These are phyloP conservation scores for Acronicta alni DNA, from an alignment of 2,888 invertebrate species.

Conservation along the genomic window DNA sequence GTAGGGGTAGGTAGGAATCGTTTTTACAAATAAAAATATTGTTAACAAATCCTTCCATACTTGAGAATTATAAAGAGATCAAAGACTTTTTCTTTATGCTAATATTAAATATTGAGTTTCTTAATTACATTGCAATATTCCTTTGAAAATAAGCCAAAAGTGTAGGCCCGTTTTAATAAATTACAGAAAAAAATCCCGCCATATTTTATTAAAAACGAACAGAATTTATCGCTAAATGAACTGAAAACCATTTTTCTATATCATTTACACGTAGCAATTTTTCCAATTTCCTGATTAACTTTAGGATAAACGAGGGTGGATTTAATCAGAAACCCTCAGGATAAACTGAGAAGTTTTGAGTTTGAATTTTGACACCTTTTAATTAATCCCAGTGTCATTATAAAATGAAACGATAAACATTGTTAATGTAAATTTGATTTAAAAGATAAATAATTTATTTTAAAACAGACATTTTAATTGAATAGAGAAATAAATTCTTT, in stretches of 20 bases:
- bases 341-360: constrained; percentile 9
- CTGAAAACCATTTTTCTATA: constrained; percentile 37
- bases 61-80: too few species aligned
- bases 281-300: constrained; percentile 49
- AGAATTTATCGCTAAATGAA: constrained; percentile 1
- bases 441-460: too few species aligned
- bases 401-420: constrained; percentile 9
- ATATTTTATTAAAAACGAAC: neutral
- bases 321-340: constrained; percentile 30
- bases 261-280: constrained; percentile 32
- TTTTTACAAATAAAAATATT: too few species aligned
- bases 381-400: constrained; percentile 10
- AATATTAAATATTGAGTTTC: too few species aligned
- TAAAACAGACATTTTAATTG: too few species aligned
- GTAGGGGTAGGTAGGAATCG: too few species aligned
- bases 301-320: constrained; percentile 14
- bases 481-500: too few species aligned
- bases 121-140: too few species aligned
- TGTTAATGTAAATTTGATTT: constrained; percentile 1
- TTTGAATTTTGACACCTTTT: constrained; percentile 11
- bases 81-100: too few species aligned
- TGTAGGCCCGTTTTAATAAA: neutral
- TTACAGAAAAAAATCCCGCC: neutral
- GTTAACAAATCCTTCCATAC: too few species aligned
- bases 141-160: too few species aligned